These are phyloP conservation scores for Pangasius krempfi DNA, from an alignment of 2,797 vertebrate genomes.

Conservation along the genomic window DNA sequence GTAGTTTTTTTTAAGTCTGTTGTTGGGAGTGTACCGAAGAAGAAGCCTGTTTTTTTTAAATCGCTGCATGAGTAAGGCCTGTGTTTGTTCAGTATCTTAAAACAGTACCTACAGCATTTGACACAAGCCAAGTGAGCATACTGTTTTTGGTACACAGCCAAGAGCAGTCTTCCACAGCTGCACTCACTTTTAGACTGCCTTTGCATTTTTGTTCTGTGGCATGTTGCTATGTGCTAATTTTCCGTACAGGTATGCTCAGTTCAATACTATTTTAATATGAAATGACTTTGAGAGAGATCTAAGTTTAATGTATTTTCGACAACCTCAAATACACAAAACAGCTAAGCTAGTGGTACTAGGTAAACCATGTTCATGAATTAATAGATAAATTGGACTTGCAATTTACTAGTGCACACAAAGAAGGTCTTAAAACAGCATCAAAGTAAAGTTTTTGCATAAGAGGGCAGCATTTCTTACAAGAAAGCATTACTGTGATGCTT, in stretches of 20 bases:
- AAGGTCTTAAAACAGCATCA: background rate
- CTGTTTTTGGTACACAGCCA: slow-evolving; percentile 29
- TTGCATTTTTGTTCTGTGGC: background rate
- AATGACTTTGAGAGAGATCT: background rate
- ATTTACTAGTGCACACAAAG: background rate
- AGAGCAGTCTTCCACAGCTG: background rate
- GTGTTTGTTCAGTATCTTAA: slow-evolving; percentile 22
- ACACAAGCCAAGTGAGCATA: slow-evolving; percentile 21
- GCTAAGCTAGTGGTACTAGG: background rate
- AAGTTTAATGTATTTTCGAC: background rate
- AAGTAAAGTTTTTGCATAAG: background rate
- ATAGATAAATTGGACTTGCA: background rate
- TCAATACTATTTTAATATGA: background rate
- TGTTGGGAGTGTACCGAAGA: slow-evolving; percentile 1
- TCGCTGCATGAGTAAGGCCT: background rate
- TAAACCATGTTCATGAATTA: background rate
- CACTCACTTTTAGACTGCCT: background rate
- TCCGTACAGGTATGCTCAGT: background rate
- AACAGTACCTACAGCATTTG: background rate
- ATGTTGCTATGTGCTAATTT: background rate
- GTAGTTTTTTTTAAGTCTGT: background rate
- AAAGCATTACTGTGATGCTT: background rate
- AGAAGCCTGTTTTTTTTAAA: background rate
- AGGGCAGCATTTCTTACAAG: background rate
- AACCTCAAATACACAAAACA: background rate